phyloP scores from a whole-genome alignment of 2,113 vertebrate genomes.

The Piaya cayana region DNA sequence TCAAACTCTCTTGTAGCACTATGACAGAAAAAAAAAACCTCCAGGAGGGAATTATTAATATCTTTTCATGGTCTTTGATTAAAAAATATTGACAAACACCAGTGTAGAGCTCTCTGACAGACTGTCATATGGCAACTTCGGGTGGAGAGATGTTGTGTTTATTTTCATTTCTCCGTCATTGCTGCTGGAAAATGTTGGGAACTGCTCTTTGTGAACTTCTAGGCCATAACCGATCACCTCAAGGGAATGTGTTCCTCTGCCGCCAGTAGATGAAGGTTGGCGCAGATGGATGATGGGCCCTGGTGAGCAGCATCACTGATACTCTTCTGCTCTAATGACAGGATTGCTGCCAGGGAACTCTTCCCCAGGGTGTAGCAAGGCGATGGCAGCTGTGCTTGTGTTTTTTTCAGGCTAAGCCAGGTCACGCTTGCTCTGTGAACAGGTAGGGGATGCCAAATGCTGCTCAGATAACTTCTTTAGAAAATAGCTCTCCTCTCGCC shows the following conservation, averaged over 20 bases:
- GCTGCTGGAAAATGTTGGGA: neutral
- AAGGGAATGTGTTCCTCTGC: fast-evolving
- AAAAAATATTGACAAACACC: neutral
- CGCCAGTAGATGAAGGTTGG: neutral
- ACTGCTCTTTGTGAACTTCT: neutral
- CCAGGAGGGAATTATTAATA: neutral
- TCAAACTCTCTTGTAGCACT: neutral
- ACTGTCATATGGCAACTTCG: neutral
- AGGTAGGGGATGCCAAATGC: neutral
- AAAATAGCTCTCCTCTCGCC: neutral
- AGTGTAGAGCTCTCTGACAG: neutral
- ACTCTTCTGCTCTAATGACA: neutral
- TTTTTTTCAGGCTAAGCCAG: neutral
- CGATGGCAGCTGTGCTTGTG: neutral
- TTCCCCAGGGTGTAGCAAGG: neutral
- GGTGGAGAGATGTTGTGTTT: neutral
- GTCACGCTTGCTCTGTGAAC: neutral
- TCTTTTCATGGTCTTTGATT: neutral
- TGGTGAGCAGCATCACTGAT: neutral
- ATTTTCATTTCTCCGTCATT: fast-evolving
- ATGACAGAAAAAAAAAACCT: neutral
- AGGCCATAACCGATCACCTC: neutral
- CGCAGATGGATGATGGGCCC: neutral
- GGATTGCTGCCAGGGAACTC: neutral
- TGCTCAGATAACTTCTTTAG: neutral